These are phyloP conservation scores for Halesus radiatus DNA, from an alignment of 1,140 invertebrate species.

Conservation along the genomic window DNA sequence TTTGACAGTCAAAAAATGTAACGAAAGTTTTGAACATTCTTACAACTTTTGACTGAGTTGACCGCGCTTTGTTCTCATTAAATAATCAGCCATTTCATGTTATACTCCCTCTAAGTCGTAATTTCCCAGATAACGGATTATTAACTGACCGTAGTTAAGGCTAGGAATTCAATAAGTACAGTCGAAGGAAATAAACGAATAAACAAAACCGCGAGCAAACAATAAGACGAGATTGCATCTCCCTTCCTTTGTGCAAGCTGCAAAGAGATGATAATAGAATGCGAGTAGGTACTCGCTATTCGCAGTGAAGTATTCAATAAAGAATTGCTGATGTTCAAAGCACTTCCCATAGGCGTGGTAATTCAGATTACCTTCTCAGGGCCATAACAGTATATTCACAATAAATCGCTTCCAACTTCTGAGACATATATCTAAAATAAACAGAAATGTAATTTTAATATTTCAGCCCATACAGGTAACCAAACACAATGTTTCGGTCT, in stretches of 20 bases:
- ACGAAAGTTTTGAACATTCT: too few relatives aligned
- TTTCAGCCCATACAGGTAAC: too few relatives aligned
- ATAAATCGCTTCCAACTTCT: too few relatives aligned
- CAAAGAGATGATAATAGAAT: conserved; percentile 10
- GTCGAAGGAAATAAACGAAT: neutral
- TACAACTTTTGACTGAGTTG: too few relatives aligned
- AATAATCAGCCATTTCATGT: too few relatives aligned
- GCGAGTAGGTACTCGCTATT: neutral
- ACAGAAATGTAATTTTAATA: too few relatives aligned
- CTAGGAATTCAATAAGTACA: conserved; percentile 1
- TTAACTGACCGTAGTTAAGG: neutral
- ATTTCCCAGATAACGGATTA: conserved; percentile 11
- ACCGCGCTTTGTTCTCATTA: too few relatives aligned
- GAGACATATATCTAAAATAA: too few relatives aligned
- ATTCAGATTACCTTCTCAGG: neutral
- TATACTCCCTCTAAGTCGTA: too few relatives aligned
- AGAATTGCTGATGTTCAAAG: conserved; percentile 3
- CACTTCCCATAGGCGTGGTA: conserved; percentile 11
- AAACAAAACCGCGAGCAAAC: neutral
- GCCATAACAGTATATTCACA: neutral
- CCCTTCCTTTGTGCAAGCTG: neutral
- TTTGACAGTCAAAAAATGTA: too few relatives aligned
- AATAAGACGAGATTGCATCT: conserved; percentile 24
- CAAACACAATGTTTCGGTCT: too few relatives aligned
- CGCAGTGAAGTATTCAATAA: neutral